Evolutionary conservation across 2,113 vertebrate genomes (phyloP).

Genomic region (Elaphurus davidianus): DNA sequence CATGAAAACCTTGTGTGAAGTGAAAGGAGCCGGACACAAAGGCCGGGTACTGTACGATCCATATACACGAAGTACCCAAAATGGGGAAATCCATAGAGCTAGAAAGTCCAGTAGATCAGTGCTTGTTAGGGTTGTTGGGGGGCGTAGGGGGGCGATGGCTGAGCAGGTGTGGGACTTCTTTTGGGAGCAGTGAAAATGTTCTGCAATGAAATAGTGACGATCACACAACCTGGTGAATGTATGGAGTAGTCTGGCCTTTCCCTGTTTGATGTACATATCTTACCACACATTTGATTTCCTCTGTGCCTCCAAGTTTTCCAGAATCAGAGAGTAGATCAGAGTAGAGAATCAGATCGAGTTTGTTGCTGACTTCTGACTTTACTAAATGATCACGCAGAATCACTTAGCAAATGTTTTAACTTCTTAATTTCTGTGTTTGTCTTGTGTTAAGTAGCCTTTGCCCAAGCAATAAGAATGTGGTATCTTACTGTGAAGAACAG

Average conservation of each 20-base stretch:
- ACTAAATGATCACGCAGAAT: background rate
- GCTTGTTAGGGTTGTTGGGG: background rate
- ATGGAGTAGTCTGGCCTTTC: background rate
- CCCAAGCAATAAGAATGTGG: background rate
- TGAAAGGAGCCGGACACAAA: background rate
- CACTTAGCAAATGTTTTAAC: background rate
- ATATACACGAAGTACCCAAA: background rate
- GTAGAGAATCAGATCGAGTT: background rate
- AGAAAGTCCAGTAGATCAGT: background rate
- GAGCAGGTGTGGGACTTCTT: background rate
- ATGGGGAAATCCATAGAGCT: background rate
- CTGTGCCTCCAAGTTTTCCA: background rate
- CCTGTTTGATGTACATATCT: background rate
- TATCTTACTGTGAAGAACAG: background rate
- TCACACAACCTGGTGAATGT: background rate
- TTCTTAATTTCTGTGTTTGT: background rate
- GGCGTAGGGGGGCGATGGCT: background rate
- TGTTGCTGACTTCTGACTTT: background rate
- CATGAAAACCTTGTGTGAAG: background rate
- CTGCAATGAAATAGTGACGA: background rate
- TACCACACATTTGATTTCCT: background rate
- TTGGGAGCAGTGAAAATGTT: background rate
- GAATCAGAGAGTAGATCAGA: background rate
- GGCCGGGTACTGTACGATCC: background rate
- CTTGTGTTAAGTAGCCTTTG: background rate